Evolutionary conservation across 2,113 vertebrate species (phyloP).

Genomic region (Motacilla tschutschensis): DNA sequence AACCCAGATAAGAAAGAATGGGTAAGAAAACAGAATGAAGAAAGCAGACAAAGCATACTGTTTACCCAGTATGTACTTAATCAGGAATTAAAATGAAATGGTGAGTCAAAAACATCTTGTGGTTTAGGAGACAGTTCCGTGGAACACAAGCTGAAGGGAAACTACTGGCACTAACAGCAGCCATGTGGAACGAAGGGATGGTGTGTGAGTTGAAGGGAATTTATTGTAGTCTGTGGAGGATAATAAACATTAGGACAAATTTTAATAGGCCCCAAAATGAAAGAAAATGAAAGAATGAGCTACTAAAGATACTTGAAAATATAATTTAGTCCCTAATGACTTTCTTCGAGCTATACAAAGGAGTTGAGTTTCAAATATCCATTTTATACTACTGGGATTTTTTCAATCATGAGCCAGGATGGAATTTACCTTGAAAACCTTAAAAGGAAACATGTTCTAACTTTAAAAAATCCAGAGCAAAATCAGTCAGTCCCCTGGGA

Average conservation of each 20-base stretch:
- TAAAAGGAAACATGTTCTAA: neutral
- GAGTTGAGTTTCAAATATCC: neutral
- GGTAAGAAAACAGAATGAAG: neutral
- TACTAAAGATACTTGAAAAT: neutral
- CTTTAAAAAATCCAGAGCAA: neutral
- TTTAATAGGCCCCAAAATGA: constrained; percentile 26
- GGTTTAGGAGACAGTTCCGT: neutral
- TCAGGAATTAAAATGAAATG: neutral
- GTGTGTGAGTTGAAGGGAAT: neutral
- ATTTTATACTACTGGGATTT: neutral
- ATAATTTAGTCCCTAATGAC: neutral
- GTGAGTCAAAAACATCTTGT: constrained; percentile 10
- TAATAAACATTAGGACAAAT: constrained; percentile 14
- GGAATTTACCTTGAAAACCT: constrained; percentile 27
- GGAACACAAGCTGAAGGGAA: neutral
- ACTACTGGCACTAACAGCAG: neutral
- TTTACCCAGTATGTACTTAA: neutral
- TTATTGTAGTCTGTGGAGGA: neutral
- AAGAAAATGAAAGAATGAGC: constrained; percentile 12
- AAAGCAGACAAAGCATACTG: neutral
- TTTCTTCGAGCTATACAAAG: neutral
- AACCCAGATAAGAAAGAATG: neutral
- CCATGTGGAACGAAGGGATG: neutral
- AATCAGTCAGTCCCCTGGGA: neutral
- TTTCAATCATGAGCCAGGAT: neutral